Conservation (phyloP, 2,797 vertebrate species). For the Coregonus ussuriensis region DNA sequence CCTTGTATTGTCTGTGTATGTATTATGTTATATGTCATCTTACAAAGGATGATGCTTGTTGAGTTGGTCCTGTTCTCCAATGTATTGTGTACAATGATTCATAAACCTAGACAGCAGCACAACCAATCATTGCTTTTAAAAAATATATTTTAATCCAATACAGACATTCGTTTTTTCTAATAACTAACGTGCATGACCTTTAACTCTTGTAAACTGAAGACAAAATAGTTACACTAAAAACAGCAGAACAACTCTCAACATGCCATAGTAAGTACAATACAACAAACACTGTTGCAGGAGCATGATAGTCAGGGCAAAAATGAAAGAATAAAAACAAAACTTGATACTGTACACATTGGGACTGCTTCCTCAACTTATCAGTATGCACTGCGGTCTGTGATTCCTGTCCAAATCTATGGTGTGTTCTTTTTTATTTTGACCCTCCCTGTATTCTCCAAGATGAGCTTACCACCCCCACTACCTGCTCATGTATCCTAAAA, state of each 20-base stretch:
- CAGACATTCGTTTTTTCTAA: conserved; percentile 39
- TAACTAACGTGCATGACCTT: conserved; percentile 51
- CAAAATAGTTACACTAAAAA: conserved; percentile 40
- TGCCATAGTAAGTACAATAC: conserved; percentile 43
- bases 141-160: conserved; percentile 68
- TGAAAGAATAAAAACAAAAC: conserved; percentile 7
- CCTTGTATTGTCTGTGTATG: too few relatives aligned
- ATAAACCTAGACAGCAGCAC: neutral
- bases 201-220: conserved; percentile 26
- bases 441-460: conserved; percentile 3
- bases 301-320: conserved; percentile 21
- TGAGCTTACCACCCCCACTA: too few relatives aligned
- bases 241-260: conserved; percentile 44
- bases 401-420: conserved; percentile 17
- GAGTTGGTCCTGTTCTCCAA: neutral
- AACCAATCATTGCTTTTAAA: conserved; percentile 13
- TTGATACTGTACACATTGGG: conserved; percentile 20
- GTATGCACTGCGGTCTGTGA: conserved; percentile 44
- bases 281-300: conserved; percentile 33
- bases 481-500: too few relatives aligned
- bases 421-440: conserved; percentile 51
- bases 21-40: neutral
- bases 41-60: neutral
- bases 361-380: conserved; percentile 35
- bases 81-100: neutral